Percentiles rank a stretch among this genome's conserved stretches.
phyloP scores from a whole-genome alignment of 2,888 invertebrate species.

The Monopis laevigella region DNA sequence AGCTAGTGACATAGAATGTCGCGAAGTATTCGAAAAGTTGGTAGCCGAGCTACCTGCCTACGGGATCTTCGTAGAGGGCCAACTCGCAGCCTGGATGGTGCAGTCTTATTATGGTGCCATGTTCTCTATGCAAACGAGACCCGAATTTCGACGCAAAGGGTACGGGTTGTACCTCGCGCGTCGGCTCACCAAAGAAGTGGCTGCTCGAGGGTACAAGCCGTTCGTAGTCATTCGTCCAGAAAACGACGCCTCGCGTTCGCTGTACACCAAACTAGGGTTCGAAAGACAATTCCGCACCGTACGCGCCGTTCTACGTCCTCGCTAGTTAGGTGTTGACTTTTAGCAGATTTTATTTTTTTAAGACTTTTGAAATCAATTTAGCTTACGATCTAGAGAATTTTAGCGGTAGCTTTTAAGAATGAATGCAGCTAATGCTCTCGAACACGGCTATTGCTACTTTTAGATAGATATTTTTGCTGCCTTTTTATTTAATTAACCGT shows the following conservation, averaged over 20 bases:
- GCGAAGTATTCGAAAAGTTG: slow-evolving; percentile 83
- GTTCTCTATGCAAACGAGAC: slow-evolving; percentile 91
- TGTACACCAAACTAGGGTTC: slow-evolving; percentile 86
- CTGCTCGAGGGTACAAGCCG: slow-evolving; percentile 80
- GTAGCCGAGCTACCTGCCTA: slow-evolving; percentile 82
- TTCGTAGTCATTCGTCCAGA: slow-evolving; percentile 88
- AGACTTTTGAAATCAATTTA: slow-evolving; percentile 61
- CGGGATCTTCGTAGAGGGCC: slow-evolving; percentile 80
- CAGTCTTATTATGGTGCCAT: slow-evolving; percentile 91
- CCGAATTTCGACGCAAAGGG: slow-evolving; percentile 78
- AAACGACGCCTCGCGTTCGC: slow-evolving; percentile 85
- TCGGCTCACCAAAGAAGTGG: slow-evolving; percentile 69
- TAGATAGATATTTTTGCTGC: slow-evolving; percentile 7
- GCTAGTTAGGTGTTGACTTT: slow-evolving; percentile 44
- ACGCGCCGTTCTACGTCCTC: slow-evolving; percentile 76
- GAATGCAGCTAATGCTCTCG: slow-evolving; percentile 52
- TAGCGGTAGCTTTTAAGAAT: slow-evolving; percentile 63
- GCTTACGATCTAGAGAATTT: slow-evolving; percentile 62
- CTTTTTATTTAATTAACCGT: neutral
- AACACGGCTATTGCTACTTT: slow-evolving; percentile 6
- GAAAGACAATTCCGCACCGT: slow-evolving; percentile 82
- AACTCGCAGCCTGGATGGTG: slow-evolving; percentile 90
- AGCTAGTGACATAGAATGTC: slow-evolving; percentile 87
- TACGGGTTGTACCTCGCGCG: slow-evolving; percentile 80
- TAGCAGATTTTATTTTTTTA: slow-evolving; percentile 69